Evolutionary conservation across 2,888 invertebrate genomes (phyloP).

Genomic region (Anarsia innoxiella): DNA sequence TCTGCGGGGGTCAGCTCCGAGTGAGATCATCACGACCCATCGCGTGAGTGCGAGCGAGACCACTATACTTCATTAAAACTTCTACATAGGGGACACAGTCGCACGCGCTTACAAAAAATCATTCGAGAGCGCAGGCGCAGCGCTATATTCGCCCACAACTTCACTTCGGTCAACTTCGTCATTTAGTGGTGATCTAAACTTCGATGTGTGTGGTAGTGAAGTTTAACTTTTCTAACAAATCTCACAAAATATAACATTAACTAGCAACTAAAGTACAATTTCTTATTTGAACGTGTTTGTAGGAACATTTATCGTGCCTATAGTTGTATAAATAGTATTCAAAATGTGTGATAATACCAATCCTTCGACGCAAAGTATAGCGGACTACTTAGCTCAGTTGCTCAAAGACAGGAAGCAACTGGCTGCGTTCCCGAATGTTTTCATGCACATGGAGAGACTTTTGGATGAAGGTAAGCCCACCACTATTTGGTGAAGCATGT

Average conservation of each 20-base stretch:
- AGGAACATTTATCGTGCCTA: conserved; percentile 64
- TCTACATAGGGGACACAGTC: conserved; percentile 65
- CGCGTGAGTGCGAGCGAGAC: conserved; percentile 45
- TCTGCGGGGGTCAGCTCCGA: conserved; percentile 30
- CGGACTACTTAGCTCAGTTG: conserved; percentile 99
- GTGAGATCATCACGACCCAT: conserved; percentile 25
- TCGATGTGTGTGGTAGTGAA: conserved; percentile 74
- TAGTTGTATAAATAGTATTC: conserved; percentile 57
- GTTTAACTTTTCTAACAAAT: conserved; percentile 73
- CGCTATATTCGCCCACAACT: conserved; percentile 72
- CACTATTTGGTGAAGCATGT: no score
- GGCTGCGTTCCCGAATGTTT: conserved; percentile 99
- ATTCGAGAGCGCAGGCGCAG: conserved; percentile 67
- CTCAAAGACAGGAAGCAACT: conserved; percentile 99
- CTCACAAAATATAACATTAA: conserved; percentile 71
- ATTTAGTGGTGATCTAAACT: conserved; percentile 72
- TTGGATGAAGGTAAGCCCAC: conserved; percentile 96
- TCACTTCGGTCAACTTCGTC: conserved; percentile 71
- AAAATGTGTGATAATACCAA: conserved; percentile 75
- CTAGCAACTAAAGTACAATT: conserved; percentile 69
- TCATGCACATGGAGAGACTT: conserved; percentile 98
- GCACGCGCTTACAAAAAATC: conserved; percentile 70
- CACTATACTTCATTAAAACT: conserved; percentile 54
- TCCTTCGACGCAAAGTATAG: conserved; percentile 95
- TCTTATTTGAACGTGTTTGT: conserved; percentile 57